Conservation (phyloP, 2,113 vertebrate species). For the Hystrix cristata region DNA sequence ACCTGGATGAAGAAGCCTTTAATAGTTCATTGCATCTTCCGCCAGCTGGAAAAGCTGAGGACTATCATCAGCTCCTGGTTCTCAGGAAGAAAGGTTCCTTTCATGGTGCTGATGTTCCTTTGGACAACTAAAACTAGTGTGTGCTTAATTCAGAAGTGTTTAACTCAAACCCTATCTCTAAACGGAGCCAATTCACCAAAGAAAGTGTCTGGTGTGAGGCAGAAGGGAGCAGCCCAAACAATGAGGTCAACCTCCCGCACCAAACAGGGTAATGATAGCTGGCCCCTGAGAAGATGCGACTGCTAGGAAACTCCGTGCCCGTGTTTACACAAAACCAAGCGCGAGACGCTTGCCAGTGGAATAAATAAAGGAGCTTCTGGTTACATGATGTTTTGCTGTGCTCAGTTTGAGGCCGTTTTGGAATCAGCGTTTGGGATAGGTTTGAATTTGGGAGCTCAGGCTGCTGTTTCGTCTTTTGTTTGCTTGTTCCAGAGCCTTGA, state of each 20-base stretch:
- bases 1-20: constrained; percentile 41
- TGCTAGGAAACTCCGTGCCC: constrained; percentile 79
- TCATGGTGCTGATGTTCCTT: constrained; percentile 28
- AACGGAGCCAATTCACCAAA: constrained; percentile 37
- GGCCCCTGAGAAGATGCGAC: constrained; percentile 66
- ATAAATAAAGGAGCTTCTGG: constrained; percentile 80
- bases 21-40: not conserved
- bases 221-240: constrained; percentile 50
- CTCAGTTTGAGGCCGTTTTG: constrained; percentile 74
- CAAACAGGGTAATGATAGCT: constrained; percentile 77
- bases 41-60: constrained; percentile 4
- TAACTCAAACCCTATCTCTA: constrained; percentile 11
- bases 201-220: constrained; percentile 33
- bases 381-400: constrained; percentile 73
- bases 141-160: constrained; percentile 47
- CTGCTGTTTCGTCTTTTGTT: constrained; percentile 67
- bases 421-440: constrained; percentile 63
- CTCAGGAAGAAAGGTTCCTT: constrained; percentile 29
- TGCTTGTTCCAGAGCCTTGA: constrained; percentile 57
- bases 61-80: not conserved
- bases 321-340: constrained; percentile 78
- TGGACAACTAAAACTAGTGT: constrained; percentile 6
- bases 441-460: constrained; percentile 59
- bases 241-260: constrained; percentile 72
- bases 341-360: constrained; percentile 78